Percentiles rank a stretch among this genome's conserved stretches.
Evolutionary conservation across 1,140 invertebrate genomes (phyloP).

Genomic region (Leguminivora glycinivorella): DNA sequence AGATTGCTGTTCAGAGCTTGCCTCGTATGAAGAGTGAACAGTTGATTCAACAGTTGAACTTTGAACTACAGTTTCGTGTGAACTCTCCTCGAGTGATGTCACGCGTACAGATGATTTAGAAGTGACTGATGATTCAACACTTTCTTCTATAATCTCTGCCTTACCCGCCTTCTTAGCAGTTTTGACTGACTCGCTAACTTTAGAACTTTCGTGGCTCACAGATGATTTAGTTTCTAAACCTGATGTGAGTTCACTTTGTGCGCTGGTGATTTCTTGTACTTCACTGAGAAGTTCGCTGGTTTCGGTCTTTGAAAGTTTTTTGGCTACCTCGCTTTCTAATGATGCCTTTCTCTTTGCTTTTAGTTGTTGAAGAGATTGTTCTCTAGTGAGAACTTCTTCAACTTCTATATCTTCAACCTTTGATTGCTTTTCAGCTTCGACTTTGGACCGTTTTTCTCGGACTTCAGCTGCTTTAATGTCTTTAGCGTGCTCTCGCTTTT

Average conservation of each 20-base stretch:
- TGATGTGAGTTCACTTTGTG: slow-evolving; percentile 51
- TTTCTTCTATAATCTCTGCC: slow-evolving; percentile 29
- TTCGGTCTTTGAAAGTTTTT: slow-evolving; percentile 64
- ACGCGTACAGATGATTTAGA: slow-evolving; percentile 14
- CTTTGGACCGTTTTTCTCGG: slow-evolving; percentile 60
- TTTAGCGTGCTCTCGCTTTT: slow-evolving; percentile 58
- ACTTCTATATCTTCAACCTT: slow-evolving; percentile 37
- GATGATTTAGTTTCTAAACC: slow-evolving; percentile 61
- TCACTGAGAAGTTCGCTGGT: slow-evolving; percentile 51
- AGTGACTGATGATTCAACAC: slow-evolving; percentile 30
- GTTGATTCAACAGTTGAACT: slow-evolving; percentile 30
- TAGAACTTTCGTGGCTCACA: slow-evolving; percentile 45
- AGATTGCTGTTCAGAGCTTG: slow-evolving; percentile 29
- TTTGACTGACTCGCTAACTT: slow-evolving; percentile 44
- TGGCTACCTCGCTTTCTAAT: slow-evolving; percentile 52
- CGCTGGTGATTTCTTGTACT: slow-evolving; percentile 47
- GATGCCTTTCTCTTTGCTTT: slow-evolving; percentile 66
- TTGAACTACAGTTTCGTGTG: slow-evolving; percentile 5
- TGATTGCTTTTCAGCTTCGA: slow-evolving; percentile 47
- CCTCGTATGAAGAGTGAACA: slow-evolving; percentile 24
- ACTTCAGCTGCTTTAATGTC: slow-evolving; percentile 47
- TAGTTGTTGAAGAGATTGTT: slow-evolving; percentile 50
- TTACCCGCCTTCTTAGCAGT: slow-evolving; percentile 36
- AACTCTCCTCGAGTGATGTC: slow-evolving; percentile 8
- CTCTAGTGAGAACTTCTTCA: slow-evolving; percentile 41